Conservation (phyloP, 2,797 vertebrate genomes). For the Semotilus atromaculatus region DNA sequence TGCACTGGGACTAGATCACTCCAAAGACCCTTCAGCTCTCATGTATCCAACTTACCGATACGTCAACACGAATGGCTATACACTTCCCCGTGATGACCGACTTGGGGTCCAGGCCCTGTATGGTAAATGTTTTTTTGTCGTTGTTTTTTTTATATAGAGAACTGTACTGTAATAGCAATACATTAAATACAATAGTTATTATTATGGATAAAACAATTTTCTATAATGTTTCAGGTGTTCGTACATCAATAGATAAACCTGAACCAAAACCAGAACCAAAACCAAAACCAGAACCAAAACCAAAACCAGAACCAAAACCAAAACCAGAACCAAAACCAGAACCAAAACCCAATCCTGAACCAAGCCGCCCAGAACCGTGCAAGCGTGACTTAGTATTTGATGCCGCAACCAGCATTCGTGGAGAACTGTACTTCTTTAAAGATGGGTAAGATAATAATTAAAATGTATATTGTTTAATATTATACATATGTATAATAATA, state of each 20-base stretch:
- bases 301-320: conserved; percentile 59
- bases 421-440: conserved; percentile 66
- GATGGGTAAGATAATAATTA: conserved; percentile 48
- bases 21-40: conserved; percentile 80
- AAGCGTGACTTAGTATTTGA: conserved; percentile 58
- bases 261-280: conserved; percentile 58
- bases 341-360: conserved; percentile 59
- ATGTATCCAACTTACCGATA: conserved; percentile 92
- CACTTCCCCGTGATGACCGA: conserved; percentile 82
- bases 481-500: background rate
- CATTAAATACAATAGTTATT: background rate
- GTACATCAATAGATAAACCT: conserved; percentile 54
- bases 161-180: background rate
- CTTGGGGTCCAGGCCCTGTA: conserved; percentile 88
- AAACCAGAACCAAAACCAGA: conserved; percentile 54
- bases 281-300: too few species aligned
- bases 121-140: conserved; percentile 69
- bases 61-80: conserved; percentile 78
- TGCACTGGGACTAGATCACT: conserved; percentile 88
- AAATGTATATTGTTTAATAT: background rate
- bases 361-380: conserved; percentile 55
- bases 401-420: conserved; percentile 59
- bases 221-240: conserved; percentile 63
- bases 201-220: background rate
- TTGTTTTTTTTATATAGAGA: background rate